These are phyloP conservation scores for Conus canariensis DNA, from an alignment of 2,888 invertebrate species.

Conservation along the genomic window DNA sequence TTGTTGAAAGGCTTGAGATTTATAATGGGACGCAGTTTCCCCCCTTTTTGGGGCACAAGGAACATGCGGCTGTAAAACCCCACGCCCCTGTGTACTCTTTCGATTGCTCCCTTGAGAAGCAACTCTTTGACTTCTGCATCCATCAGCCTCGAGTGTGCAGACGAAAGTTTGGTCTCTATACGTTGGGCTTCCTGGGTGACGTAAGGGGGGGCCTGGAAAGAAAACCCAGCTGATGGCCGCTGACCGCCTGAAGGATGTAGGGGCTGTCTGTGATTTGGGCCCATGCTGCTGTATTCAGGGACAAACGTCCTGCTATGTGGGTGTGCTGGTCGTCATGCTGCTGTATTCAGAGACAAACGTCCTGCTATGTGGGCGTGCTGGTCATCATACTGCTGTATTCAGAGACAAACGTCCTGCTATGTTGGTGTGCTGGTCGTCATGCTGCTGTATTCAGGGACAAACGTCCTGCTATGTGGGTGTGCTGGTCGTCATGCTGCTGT, in stretches of 20 bases:
- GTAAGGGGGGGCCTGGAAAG: background rate
- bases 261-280: background rate
- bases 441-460: no score
- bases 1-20: background rate
- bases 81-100: background rate
- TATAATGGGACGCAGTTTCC: background rate
- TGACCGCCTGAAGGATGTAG: background rate
- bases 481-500: no score
- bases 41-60: slow-evolving; percentile 14
- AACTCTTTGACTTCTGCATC: background rate
- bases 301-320: background rate
- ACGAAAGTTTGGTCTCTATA: background rate
- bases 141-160: background rate
- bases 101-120: background rate
- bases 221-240: background rate
- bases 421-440: no score
- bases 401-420: no score
- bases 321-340: background rate
- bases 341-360: no score
- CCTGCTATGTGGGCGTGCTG: no score
- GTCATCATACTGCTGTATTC: no score
- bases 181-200: background rate
- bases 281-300: background rate
- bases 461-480: no score
- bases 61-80: slow-evolving; percentile 11